These are phyloP conservation scores for Pangasius macronema DNA, from an alignment of 2,797 vertebrate genomes.

Conservation along the genomic window DNA sequence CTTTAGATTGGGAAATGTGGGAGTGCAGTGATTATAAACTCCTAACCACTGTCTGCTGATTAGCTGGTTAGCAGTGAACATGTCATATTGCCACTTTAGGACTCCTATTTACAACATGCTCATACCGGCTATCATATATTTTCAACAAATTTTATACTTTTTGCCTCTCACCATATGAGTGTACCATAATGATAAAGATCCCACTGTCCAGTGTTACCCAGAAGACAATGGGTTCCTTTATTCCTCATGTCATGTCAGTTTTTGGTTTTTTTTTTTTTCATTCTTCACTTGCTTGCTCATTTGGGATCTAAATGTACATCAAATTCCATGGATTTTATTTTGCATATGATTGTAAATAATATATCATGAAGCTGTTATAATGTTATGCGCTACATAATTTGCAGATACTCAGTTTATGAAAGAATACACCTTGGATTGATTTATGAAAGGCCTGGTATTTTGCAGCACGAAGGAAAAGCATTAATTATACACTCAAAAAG, in stretches of 20 bases:
- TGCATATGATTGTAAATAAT: not conserved
- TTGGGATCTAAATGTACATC: not conserved
- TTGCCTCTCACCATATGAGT: not conserved
- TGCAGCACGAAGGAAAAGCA: not conserved
- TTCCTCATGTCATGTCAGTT: not conserved
- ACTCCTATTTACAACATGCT: not conserved
- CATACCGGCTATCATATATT: not conserved
- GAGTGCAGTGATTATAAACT: not conserved
- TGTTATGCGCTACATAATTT: not conserved
- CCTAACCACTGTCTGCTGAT: not conserved
- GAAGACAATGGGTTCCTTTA: not conserved
- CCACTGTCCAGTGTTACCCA: not conserved
- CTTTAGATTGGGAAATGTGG: not conserved
- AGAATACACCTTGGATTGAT: not conserved
- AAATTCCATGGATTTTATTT: not conserved
- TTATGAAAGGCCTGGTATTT: not conserved
- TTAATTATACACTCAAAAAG: not conserved
- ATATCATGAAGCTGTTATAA: not conserved
- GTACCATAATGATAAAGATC: not conserved
- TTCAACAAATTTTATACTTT: not conserved
- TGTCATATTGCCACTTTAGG: not conserved
- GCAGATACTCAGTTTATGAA: not conserved
- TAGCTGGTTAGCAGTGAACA: not conserved
- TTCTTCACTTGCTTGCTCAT: not conserved
- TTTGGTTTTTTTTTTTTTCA: not conserved